phyloP scores from a whole-genome alignment of 2,113 vertebrate genomes.

The Pitta sordida region DNA sequence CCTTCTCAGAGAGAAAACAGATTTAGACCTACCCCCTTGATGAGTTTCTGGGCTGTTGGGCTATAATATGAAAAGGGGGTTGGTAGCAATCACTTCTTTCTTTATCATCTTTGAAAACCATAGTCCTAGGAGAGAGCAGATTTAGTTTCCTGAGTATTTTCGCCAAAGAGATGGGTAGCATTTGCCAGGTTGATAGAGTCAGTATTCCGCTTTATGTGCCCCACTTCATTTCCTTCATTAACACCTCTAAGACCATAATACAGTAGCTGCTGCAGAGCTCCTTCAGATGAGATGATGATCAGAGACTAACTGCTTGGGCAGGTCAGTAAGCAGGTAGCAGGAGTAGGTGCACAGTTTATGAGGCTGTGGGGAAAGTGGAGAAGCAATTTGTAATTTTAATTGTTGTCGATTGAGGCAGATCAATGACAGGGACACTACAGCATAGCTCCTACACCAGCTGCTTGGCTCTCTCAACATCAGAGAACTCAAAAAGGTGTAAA shows the following conservation, averaged over 20 bases:
- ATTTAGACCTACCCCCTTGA: background rate
- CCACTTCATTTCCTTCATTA: background rate
- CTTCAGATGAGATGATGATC: background rate
- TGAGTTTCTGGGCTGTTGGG: background rate
- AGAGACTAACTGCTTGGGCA: background rate
- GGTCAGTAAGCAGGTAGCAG: background rate
- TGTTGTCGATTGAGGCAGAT: background rate
- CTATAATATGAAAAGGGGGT: background rate
- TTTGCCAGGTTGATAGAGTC: background rate
- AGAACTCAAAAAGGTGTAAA: slow-evolving; percentile 16
- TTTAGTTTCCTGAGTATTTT: background rate
- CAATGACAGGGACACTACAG: background rate
- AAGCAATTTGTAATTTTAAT: background rate
- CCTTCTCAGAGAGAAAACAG: background rate
- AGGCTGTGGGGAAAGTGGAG: background rate
- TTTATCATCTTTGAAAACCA: background rate
- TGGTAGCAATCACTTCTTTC: background rate
- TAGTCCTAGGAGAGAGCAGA: background rate
- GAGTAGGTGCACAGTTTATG: background rate
- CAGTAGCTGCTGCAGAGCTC: background rate
- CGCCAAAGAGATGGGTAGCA: background rate
- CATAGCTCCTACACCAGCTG: background rate
- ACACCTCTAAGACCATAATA: background rate
- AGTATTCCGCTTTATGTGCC: background rate
- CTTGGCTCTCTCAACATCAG: background rate